Percentiles rank a stretch among this genome's conserved stretches.
These are phyloP conservation scores for Abrostola tripartita DNA, from an alignment of 2,888 invertebrate genomes.

Conservation along the genomic window DNA sequence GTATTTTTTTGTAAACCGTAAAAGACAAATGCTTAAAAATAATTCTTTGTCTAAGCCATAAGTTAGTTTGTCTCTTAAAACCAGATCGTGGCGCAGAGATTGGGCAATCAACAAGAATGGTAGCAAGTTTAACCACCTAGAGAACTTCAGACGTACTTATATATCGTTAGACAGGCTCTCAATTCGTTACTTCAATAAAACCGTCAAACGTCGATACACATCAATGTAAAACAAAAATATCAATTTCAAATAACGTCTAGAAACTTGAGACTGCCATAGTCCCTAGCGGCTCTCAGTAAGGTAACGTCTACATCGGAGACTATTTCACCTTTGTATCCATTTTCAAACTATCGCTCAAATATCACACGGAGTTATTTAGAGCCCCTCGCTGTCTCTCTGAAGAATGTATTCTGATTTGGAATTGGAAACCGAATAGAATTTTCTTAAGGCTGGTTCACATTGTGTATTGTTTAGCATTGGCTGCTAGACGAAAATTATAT, in stretches of 20 bases:
- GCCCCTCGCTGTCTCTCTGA: neutral
- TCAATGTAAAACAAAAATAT: slow-evolving; percentile 39
- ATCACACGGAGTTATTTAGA: slow-evolving; percentile 18
- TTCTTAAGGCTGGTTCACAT: neutral
- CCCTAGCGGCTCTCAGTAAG: slow-evolving; percentile 37
- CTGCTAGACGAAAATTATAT: too few species aligned
- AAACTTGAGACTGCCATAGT: slow-evolving; percentile 48
- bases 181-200: slow-evolving; percentile 5
- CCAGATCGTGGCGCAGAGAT: too few species aligned
- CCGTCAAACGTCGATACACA: slow-evolving; percentile 19
- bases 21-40: too few species aligned
- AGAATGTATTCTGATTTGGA: slow-evolving; percentile 6
- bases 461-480: neutral
- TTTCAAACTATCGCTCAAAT: slow-evolving; percentile 27
- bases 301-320: slow-evolving; percentile 8
- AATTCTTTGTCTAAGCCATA: too few species aligned
- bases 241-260: slow-evolving; percentile 36
- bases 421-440: neutral
- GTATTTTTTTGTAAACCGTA: too few species aligned
- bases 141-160: too few species aligned
- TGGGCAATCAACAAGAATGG: too few species aligned
- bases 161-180: neutral
- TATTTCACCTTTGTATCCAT: slow-evolving; percentile 31
- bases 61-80: too few species aligned
- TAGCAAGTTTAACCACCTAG: too few species aligned